Base-by-base conservation (phyloP, 2,797 vertebrate species). In the Triplophysa bombifrons region DNA sequence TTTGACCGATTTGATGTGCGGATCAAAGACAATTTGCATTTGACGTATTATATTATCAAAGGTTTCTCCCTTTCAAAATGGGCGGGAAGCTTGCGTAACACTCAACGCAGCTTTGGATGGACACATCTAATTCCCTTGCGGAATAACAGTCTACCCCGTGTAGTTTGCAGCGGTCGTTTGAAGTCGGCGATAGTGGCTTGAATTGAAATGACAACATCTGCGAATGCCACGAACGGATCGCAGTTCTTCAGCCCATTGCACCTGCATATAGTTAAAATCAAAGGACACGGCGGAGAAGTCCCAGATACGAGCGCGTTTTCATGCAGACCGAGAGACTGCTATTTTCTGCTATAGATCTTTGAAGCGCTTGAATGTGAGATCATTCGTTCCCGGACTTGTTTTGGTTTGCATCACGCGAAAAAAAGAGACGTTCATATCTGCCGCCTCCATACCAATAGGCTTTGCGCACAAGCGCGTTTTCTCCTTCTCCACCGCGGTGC, bases 81-180 rank as follows among this genome's bases (percentile, higher is more conserved):
- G 89, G 91, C 92, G 91, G 91, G 91, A 93, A 92, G 85, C 83
- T 82, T 77, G 65, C 41, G 68, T 63, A 58, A 85, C 84, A 81
- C 53, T 78, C 74, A 84, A 88, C 86, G 73, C 83, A 82, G 82
- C 73, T 73, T 73, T 79, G 84, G 83, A 74, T 78, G 79, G 63
- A 64, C 61, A 22, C 27, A 61, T 63, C 66, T 63, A 16, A 41
- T 22, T 38, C 53, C 72, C 72, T 76, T 69, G 80, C 75, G 65
- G 51, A 80, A 77, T 76, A 72, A 80, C 81, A 66, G 75, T 77
- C 34, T 71, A 67, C 17, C 20, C 38, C 12, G 17, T 82, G 70
- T 74, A 10, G 34, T 38, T 38, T 38, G 34, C 34, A 83, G 84
- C 60, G 74, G 48, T 72, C 64, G 72, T 81, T 74, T 58, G 81